Base-by-base conservation (phyloP, 2,113 vertebrate species). In the Anhinga rufa region DNA sequence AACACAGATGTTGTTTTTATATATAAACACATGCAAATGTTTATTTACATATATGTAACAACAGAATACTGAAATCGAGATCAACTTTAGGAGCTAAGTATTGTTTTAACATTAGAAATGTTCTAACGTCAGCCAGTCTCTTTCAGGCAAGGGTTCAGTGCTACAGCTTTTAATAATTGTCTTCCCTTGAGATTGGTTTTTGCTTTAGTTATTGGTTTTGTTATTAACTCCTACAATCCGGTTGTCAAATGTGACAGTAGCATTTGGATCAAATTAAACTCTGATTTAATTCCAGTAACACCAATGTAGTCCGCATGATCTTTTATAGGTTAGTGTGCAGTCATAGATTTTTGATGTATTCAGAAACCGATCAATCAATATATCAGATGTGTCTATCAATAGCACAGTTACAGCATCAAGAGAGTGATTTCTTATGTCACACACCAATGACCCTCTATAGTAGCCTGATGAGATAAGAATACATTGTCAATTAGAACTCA, bases 401-500 rank as follows among this genome's bases (percentile, higher is more conserved):
- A 87, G 40, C 36, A 46, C 17, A 62, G 42, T 81, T 83, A 87
- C 16, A 70, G n/a, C 25, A 89, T 65, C 57, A 69, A 64, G 17
- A 22, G 28, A 40, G 12, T 92, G 22, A 70, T 80, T 96, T 91
- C 72, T 69, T 48, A 31, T 38, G 54, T 70, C 55, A 79, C 0
- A 4, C 36, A 52, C 31, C n/a, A 42, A 81, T 83, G 82, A 58
- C 32, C 32, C 21, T 80, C 70, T 78, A 5, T 38, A 74, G 66
- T 31, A 66, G 32, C 20, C 42, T 7, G 12, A 38, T 78, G 52
- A 88, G 71, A 34, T 88, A 93, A 92, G 82, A 96, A 65, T 80
- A 76, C 4, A 31, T 72, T 77, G 66, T 95, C 77, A 94, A 14
- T 38, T 86, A 95, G 77, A 93, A 93, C 83, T 90, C 64, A 92